phyloP scores from a whole-genome alignment of 1,140 invertebrate species.

The Pectinophora gossypiella region DNA sequence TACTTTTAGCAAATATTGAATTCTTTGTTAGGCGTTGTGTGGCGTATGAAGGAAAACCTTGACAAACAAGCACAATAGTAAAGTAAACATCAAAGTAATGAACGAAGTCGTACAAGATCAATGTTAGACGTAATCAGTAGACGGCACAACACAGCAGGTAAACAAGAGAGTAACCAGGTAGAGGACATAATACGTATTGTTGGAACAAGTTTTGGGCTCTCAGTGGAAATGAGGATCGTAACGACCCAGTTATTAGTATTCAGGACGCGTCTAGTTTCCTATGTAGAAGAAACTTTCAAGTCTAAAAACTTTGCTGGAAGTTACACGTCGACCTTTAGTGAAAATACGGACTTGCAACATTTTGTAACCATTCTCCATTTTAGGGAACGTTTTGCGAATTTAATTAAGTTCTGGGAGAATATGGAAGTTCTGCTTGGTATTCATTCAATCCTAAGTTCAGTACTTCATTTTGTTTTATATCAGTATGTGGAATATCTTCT shows the following conservation, averaged over 20 bases:
- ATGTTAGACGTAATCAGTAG: neutral
- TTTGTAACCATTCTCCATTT: too few relatives aligned
- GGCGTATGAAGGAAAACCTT: neutral
- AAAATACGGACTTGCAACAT: too few relatives aligned
- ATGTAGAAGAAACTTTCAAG: neutral
- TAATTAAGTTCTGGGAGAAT: too few relatives aligned
- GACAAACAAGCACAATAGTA: neutral
- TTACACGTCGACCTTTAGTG: too few relatives aligned
- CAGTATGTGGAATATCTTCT: too few relatives aligned
- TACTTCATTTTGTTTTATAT: too few relatives aligned
- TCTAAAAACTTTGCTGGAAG: neutral
- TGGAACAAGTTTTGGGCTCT: neutral
- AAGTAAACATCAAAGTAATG: neutral
- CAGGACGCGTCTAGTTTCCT: neutral
- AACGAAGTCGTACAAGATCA: neutral
- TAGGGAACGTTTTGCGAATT: too few relatives aligned
- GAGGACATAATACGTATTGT: neutral
- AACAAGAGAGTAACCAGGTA: neutral
- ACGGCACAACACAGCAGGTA: neutral
- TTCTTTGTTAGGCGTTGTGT: too few relatives aligned
- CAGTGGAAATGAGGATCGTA: neutral
- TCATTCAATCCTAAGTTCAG: too few relatives aligned
- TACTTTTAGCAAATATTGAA: neutral
- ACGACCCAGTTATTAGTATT: neutral
- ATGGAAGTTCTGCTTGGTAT: too few relatives aligned